A percentile compares a stretch with the other conserved stretches of the same genome.
Evolutionary conservation across 2,888 invertebrate genomes (phyloP).

Genomic region (Aromia moschata): DNA sequence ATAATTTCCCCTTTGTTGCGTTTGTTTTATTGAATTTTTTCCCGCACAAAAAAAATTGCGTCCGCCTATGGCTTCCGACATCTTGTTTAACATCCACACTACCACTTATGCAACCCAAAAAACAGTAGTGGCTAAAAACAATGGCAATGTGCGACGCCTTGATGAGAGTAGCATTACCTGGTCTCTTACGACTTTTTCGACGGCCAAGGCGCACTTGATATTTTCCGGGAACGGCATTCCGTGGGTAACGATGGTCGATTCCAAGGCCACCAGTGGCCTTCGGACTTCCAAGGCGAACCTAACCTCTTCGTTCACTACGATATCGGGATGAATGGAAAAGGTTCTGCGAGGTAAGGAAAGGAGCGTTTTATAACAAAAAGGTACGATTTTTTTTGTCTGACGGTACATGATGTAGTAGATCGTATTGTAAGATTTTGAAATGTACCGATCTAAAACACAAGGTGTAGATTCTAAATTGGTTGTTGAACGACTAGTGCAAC

Average conservation of each 20-base stretch:
- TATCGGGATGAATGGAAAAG: conserved; percentile 20
- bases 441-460: no score
- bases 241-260: conserved; percentile 98
- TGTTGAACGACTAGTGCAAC: no score
- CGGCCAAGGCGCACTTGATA: conserved; percentile 81
- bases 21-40: no score
- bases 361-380: not conserved
- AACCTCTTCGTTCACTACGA: conserved; percentile 69
- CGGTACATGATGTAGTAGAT: conserved; percentile 10
- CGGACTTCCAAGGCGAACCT: conserved; percentile 69
- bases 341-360: not conserved
- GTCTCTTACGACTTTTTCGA: conserved; percentile 80
- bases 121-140: not conserved
- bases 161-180: conserved; percentile 70
- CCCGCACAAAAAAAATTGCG: no score
- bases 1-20: no score
- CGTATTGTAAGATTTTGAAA: not conserved
- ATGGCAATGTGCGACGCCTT: no score
- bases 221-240: conserved; percentile 97
- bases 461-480: no score
- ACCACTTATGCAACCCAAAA: conserved; percentile 20
- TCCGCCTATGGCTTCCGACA: no score
- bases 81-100: no score
- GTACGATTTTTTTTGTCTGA: conserved; percentile 2
- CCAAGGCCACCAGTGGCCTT: conserved; percentile 89